Conservation (phyloP, 2,888 invertebrate species). For the Piscicola geometra region DNA sequence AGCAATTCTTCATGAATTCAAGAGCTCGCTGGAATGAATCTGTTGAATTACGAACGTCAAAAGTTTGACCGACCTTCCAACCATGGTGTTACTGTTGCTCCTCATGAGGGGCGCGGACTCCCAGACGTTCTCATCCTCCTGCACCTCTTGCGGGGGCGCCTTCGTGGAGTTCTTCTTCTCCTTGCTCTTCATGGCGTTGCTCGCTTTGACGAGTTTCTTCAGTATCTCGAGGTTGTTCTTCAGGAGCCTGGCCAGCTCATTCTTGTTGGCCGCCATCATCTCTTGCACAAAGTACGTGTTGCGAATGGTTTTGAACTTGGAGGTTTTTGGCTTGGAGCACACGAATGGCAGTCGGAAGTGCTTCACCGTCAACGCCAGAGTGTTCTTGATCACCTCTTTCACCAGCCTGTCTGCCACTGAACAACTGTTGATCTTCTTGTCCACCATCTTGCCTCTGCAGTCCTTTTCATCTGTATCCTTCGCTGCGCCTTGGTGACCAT, state of each 20-base stretch:
- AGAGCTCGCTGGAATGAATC: no score
- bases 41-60: no score
- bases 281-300: constrained; percentile 28
- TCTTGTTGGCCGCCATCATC: constrained; percentile 11
- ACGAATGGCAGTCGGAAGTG: constrained; percentile 23
- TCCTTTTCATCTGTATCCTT: not conserved
- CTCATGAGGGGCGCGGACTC: constrained; percentile 20
- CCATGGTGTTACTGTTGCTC: constrained; percentile 21
- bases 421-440: not conserved
- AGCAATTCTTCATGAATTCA: no score
- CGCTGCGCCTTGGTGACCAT: not conserved
- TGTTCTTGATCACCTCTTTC: constrained; percentile 14
- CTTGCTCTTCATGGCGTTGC: not conserved
- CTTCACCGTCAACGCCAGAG: constrained; percentile 23
- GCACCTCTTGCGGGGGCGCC: not conserved
- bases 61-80: no score
- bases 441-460: not conserved
- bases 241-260: constrained; percentile 17
- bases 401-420: constrained; percentile 11
- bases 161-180: not conserved
- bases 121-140: constrained; percentile 1
- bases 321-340: constrained; percentile 14
- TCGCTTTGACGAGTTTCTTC: constrained; percentile 5
- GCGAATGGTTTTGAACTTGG: constrained; percentile 15
- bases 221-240: constrained; percentile 26